Evolutionary conservation across 2,113 vertebrate genomes (phyloP), one percentile per base, ranked within the genome.

Genomic region (Oncorhynchus nerka): DNA sequence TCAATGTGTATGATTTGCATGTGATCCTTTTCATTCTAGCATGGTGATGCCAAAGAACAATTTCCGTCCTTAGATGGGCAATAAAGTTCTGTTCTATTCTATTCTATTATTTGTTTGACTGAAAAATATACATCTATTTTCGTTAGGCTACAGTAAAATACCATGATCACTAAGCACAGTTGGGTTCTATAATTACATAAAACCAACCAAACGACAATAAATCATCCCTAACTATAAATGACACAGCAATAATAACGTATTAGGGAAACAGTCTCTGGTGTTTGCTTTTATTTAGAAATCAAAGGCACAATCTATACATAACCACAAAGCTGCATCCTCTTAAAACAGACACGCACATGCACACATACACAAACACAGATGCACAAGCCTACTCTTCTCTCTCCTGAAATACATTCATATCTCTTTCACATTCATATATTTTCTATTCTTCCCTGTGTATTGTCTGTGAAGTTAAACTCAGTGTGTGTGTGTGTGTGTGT

Each of bases 231-330:
- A 51, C 15, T 62, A 49, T 77, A 81, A 51, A 71, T 16, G 26
- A 80, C n/a, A 85, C 79, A 82, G 76, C 15, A 81, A 84, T 78
- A 89, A 71, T 62, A 3, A 15, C 16, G 49, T 13, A 78, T 83
- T 22, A 16, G 13, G 5, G 49, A 85, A 70, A 78, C 71, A 88
- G 15, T 81, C 79, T 89, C 84, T 78, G 19, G 20, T 82, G 81
- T 90, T 89, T 84, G 84, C 85, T 93, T 68, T 93, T 87, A 80
- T 81, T 85, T 55, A 67, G 66, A 82, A 83, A 81, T 75, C 88
- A 91, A 93, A 92, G 83, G 84, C 77, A 80, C 67, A 82, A 51
- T 15, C 74, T 81, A 86, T 83, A 83, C 69, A 88, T 90, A 91
- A 89, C 83, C 79, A 90, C 87, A 89, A 91, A 89, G 79, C 76